These are phyloP conservation scores for Todiramphus chloris DNA, from an alignment of 2,113 vertebrate species.

Conservation along the genomic window DNA sequence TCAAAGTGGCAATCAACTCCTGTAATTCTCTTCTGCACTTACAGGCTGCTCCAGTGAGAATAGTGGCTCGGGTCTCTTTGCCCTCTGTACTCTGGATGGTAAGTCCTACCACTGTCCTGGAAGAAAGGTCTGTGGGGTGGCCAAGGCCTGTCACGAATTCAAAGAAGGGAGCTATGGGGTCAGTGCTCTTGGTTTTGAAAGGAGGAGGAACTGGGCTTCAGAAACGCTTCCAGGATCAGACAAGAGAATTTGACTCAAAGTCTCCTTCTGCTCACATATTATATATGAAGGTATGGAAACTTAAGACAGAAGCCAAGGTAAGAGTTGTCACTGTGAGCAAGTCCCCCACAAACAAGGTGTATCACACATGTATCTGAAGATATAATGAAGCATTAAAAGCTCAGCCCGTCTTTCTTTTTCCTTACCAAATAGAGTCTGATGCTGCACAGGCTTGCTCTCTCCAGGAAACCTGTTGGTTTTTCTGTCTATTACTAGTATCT, in stretches of 20 bases:
- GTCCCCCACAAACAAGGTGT: neutral
- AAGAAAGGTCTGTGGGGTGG: neutral
- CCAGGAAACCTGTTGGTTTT: neutral
- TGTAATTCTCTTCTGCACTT: neutral
- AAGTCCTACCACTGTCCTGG: slow-evolving; percentile 46
- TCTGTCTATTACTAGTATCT: neutral
- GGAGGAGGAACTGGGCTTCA: neutral
- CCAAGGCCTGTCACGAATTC: neutral
- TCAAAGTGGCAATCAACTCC: neutral
- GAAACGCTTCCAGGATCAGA: neutral
- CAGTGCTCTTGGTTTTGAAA: neutral
- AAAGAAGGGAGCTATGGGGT: neutral
- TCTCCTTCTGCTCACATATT: neutral
- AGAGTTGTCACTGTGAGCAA: neutral
- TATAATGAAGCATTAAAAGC: neutral
- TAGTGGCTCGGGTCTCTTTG: slow-evolving; percentile 85
- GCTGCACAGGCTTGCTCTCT: neutral
- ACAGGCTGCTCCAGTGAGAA: slow-evolving; percentile 55
- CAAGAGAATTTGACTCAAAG: neutral
- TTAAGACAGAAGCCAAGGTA: neutral
- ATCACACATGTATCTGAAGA: neutral
- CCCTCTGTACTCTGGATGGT: slow-evolving; percentile 97
- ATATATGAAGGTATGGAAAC: neutral
- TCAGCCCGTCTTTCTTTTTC: neutral
- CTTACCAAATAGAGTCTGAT: neutral